Evolutionary conservation across 2,113 vertebrate species (phyloP).

Genomic region (Rana temporaria): DNA sequence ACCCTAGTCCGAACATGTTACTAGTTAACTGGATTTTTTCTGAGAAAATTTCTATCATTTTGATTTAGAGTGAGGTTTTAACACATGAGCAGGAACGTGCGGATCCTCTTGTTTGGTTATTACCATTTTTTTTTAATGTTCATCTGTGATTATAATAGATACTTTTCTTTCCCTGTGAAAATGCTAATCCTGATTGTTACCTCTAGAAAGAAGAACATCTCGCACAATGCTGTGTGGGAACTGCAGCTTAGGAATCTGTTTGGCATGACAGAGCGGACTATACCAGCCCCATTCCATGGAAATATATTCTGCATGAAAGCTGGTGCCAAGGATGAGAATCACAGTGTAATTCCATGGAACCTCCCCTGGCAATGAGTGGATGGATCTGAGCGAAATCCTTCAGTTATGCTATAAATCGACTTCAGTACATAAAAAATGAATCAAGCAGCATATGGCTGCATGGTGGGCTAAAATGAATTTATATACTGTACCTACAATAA

Average conservation of each 20-base stretch:
- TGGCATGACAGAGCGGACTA: conserved; percentile 31
- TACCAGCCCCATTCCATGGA: conserved; percentile 35
- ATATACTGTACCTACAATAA: not conserved
- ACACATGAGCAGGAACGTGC: too few species aligned
- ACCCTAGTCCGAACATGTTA: too few species aligned
- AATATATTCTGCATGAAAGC: conserved; percentile 35
- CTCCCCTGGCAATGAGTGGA: conserved; percentile 35
- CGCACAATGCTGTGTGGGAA: conserved; percentile 38
- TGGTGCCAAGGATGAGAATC: conserved; percentile 49
- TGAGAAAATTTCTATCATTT: too few species aligned
- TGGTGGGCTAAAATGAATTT: not conserved
- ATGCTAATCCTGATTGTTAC: too few species aligned
- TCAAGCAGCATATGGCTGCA: conserved; percentile 10
- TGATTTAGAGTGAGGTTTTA: too few species aligned
- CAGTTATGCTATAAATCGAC: conserved; percentile 43
- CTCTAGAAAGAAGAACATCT: conserved; percentile 6
- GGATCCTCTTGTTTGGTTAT: too few species aligned
- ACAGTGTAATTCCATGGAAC: conserved; percentile 48
- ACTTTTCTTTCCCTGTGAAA: too few species aligned
- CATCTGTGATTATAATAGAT: too few species aligned
- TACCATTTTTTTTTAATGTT: too few species aligned
- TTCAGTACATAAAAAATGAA: conserved; percentile 10
- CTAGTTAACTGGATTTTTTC: too few species aligned
- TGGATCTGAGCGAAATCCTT: conserved; percentile 47
- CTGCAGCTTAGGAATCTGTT: conserved; percentile 35